phyloP scores from a whole-genome alignment of 2,797 vertebrate genomes.

The Sus cebifrons region DNA sequence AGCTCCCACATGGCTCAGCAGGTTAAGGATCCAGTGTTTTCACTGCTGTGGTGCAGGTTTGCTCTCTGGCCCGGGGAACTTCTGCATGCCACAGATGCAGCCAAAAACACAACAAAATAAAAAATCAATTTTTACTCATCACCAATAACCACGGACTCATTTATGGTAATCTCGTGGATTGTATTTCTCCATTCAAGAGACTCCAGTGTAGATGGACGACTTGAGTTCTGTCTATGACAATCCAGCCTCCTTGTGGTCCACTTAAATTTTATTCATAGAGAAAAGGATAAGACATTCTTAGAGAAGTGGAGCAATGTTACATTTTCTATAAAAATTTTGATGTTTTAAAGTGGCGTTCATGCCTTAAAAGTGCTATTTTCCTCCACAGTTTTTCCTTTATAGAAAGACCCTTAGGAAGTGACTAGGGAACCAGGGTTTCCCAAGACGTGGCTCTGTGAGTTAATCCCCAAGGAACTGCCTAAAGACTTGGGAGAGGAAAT shows the following conservation, averaged over 20 bases:
- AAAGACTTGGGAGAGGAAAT: neutral
- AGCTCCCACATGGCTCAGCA: too few relatives aligned
- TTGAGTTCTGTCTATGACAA: neutral
- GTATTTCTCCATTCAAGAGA: neutral
- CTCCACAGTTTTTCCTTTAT: neutral
- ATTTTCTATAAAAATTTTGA: neutral
- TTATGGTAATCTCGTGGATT: neutral
- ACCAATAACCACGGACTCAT: neutral
- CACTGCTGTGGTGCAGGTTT: too few relatives aligned
- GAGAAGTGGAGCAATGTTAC: neutral
- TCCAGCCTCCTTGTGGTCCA: neutral
- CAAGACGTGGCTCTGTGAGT: neutral
- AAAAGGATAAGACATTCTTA: neutral
- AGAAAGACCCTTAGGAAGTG: neutral
- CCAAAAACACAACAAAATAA: too few relatives aligned
- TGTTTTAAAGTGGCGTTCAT: neutral
- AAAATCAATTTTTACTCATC: neutral
- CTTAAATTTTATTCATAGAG: neutral
- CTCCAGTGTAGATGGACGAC: neutral
- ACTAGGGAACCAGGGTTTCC: neutral
- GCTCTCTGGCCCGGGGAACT: too few relatives aligned
- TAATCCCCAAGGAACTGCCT: neutral
- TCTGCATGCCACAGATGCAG: too few relatives aligned
- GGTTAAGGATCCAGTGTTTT: too few relatives aligned
- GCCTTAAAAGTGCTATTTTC: neutral